Evolutionary conservation across 2,797 vertebrate species (phyloP).

Genomic region (Hyperoplus immaculatus): DNA sequence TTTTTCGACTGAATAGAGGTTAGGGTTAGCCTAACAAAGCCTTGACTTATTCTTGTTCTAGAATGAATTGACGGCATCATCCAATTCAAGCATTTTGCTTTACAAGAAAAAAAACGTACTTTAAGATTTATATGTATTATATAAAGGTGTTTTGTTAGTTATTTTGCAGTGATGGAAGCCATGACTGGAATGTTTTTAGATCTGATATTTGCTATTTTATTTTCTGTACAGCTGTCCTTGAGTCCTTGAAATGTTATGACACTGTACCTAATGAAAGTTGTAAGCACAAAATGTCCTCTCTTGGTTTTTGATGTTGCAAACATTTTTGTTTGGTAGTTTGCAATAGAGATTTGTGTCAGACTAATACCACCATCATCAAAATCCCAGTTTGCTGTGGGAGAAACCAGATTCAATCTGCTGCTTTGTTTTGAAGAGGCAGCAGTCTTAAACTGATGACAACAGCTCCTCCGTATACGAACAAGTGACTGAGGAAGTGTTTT

Average conservation of each 20-base stretch:
- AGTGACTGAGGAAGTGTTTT: constrained; percentile 13
- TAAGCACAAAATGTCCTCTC: background rate
- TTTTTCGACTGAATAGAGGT: background rate
- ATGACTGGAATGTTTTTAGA: background rate
- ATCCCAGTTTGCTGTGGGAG: constrained; percentile 1
- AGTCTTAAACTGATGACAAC: constrained; percentile 44
- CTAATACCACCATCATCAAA: constrained; percentile 7
- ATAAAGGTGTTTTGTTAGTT: background rate
- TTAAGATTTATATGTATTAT: too few relatives aligned
- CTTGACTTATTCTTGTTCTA: background rate
- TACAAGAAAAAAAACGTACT: background rate
- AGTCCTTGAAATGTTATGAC: background rate
- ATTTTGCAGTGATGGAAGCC: background rate
- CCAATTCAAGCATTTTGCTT: background rate
- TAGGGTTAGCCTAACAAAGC: background rate
- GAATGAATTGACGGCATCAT: background rate
- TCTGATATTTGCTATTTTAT: background rate
- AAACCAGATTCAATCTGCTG: constrained; percentile 14
- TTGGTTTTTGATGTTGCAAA: background rate
- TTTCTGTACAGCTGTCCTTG: background rate
- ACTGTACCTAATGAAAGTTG: background rate
- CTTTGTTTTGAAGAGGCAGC: constrained; percentile 40
- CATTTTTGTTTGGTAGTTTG: background rate
- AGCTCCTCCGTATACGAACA: constrained; percentile 16
- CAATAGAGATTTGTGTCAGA: background rate